Base-by-base conservation (phyloP, 1,140 invertebrate species). In the Zaprionus camerounensis region DNA sequence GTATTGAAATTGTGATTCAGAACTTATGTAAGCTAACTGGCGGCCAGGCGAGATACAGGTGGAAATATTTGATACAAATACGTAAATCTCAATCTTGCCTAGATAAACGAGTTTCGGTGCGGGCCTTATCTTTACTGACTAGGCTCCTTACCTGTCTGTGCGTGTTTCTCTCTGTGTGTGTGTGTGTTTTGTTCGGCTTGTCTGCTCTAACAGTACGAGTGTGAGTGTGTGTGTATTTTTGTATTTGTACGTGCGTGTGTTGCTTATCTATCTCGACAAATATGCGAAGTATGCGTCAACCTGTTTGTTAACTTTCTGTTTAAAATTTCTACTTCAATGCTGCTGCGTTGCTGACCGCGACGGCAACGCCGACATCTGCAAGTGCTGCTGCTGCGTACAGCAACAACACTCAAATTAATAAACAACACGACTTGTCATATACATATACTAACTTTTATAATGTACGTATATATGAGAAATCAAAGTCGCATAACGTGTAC, bases 231-330 rank as follows among this genome's bases (percentile, higher is more conserved):
- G 28, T 58, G 28, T 22, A 6, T 51, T 13, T 46, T 20, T 58
- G 28, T 22, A 6, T 51, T 13, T 62, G 58, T 57, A 58, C 38
- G 31, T 69, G 36, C 11, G 41, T 72, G 46, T 72, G n/a, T 58
- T 86, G 82, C 84, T 87, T 87, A 87, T 87, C 84, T 87, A 88
- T 88, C 79, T 69, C 66, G 57, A 85, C 78, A 90, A 90, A 90
- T 90, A 90, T 90, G 85, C 85, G 81, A 85, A 82, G 76, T 85
- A 90, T 90, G 85, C 81, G 85, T 90, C 85, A 90, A 90, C 85
- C 85, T 85, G 85, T 90, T 90, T 90, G 76, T 78, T 80, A 85
- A 90, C 85, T 90, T 90, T 90, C 86, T 85, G 85, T 73, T 90
- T 64, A 68, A 83, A 76, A 90, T 90, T 85, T 88, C 82, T 71